phyloP scores from a whole-genome alignment of 1,140 invertebrate genomes.

The Drosophila teissieri region DNA sequence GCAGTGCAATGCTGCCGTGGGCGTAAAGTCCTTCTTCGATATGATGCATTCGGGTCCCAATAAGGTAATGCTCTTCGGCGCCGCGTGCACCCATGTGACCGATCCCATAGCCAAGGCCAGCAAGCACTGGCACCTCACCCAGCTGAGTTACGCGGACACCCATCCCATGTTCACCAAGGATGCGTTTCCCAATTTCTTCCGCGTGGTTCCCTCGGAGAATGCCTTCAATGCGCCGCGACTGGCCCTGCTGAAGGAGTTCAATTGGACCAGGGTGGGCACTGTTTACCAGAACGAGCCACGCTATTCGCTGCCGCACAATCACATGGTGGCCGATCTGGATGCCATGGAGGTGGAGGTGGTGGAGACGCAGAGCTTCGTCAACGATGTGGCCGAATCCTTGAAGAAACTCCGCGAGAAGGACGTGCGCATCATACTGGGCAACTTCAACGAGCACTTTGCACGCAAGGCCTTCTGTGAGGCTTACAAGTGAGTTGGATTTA shows the following conservation, averaged over 20 bases:
- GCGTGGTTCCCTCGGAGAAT: conserved; percentile 97
- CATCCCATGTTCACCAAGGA: conserved; percentile 98
- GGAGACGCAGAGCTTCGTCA: conserved; percentile 97
- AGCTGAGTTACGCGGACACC: conserved; percentile 99
- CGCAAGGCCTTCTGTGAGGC: conserved; percentile 97
- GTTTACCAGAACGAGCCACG: conserved; percentile 98
- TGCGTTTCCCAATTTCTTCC: conserved; percentile 98
- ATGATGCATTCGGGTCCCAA: conserved; percentile 97
- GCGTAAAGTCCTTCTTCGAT: conserved; percentile 98
- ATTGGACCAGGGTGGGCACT: conserved; percentile 98
- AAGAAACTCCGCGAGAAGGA: conserved; percentile 96
- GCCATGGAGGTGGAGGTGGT: conserved; percentile 91
- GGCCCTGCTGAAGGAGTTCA: conserved; percentile 94
- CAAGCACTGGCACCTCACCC: conserved; percentile 97
- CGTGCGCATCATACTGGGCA: conserved; percentile 97
- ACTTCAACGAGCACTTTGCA: conserved; percentile 98
- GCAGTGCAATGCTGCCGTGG: conserved; percentile 99
- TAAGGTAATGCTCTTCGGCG: conserved; percentile 98
- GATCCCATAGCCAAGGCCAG: conserved; percentile 99
- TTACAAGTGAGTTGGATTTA: conserved; percentile 86
- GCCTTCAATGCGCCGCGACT: conserved; percentile 97
- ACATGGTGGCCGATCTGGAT: conserved; percentile 95
- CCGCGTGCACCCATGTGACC: conserved; percentile 97
- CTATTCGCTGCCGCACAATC: conserved; percentile 96
- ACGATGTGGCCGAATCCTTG: conserved; percentile 93